These are phyloP conservation scores for Melanostoma scalare DNA, from an alignment of 2,888 invertebrate genomes.

Conservation along the genomic window DNA sequence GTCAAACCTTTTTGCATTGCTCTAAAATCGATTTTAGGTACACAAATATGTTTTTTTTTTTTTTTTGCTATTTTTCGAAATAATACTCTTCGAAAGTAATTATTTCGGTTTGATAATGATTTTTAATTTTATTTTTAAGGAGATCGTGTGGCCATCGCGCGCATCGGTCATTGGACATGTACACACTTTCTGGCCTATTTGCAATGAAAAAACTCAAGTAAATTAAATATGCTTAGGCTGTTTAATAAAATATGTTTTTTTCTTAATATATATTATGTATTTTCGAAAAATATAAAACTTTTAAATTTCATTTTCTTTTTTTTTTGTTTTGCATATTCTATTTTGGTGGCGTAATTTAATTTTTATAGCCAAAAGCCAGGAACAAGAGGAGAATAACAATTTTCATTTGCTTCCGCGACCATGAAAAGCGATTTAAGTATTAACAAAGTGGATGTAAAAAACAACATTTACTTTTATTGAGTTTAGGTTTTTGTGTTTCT, in stretches of 20 bases:
- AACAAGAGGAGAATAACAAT: slow-evolving; percentile 69
- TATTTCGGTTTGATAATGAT: slow-evolving; percentile 65
- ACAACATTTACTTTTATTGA: slow-evolving; percentile 15
- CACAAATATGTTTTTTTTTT: slow-evolving; percentile 70
- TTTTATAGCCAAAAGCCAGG: slow-evolving; percentile 69
- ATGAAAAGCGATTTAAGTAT: slow-evolving; percentile 64
- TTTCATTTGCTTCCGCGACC: slow-evolving; percentile 65
- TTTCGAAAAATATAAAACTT: slow-evolving; percentile 46
- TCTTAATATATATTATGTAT: slow-evolving; percentile 49
- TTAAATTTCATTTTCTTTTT: slow-evolving; percentile 61
- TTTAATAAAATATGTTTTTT: slow-evolving; percentile 48
- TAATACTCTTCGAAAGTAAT: slow-evolving; percentile 66
- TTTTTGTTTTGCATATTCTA: slow-evolving; percentile 59
- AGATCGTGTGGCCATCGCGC: slow-evolving; percentile 82
- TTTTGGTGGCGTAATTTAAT: slow-evolving; percentile 55
- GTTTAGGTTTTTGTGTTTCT: slow-evolving; percentile 38
- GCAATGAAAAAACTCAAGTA: slow-evolving; percentile 82
- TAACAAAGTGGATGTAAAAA: slow-evolving; percentile 4
- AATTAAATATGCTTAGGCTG: slow-evolving; percentile 79
- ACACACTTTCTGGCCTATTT: slow-evolving; percentile 83
- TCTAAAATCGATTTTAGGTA: slow-evolving; percentile 74
- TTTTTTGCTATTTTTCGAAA: slow-evolving; percentile 75
- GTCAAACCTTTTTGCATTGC: slow-evolving; percentile 48
- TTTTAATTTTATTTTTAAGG: slow-evolving; percentile 76
- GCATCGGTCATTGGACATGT: slow-evolving; percentile 83